These are phyloP conservation scores for Reticulitermes lucifugus DNA, from an alignment of 2,888 invertebrate genomes.

Conservation along the genomic window DNA sequence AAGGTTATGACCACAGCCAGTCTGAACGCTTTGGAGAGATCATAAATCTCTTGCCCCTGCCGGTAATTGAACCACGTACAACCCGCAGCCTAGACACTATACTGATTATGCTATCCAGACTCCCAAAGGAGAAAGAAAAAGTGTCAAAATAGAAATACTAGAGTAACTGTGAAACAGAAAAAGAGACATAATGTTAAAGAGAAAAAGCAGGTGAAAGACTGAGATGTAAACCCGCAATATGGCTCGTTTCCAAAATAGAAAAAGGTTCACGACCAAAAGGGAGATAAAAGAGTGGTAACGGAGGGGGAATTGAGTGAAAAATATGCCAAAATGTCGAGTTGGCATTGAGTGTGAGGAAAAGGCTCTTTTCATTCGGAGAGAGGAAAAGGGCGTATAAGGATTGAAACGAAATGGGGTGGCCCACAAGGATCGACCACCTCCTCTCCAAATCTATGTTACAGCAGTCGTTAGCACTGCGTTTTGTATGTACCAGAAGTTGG, in stretches of 20 bases:
- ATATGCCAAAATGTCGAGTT: slow-evolving; percentile 9
- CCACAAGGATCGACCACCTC: slow-evolving; percentile 15
- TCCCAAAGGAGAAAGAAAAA: neutral
- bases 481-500: neutral
- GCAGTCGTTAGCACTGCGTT: slow-evolving; percentile 2
- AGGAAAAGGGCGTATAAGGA: neutral
- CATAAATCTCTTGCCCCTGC: too few relatives aligned
- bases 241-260: slow-evolving; percentile 15
- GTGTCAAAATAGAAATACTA: neutral
- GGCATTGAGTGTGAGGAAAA: neutral
- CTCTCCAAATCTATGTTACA: slow-evolving; percentile 21
- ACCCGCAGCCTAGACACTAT: too few relatives aligned
- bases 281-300: neutral
- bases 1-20: too few relatives aligned
- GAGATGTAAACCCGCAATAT: neutral
- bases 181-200: neutral
- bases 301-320: slow-evolving; percentile 11
- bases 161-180: neutral
- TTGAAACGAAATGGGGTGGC: slow-evolving; percentile 38
- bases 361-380: neutral
- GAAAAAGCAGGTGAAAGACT: neutral
- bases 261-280: neutral
- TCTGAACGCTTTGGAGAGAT: too few relatives aligned
- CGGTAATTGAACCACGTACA: too few relatives aligned
- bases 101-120: too few relatives aligned